Evolutionary conservation across 2,113 vertebrate genomes (phyloP).

Genomic region (Ariopsis seemanni): DNA sequence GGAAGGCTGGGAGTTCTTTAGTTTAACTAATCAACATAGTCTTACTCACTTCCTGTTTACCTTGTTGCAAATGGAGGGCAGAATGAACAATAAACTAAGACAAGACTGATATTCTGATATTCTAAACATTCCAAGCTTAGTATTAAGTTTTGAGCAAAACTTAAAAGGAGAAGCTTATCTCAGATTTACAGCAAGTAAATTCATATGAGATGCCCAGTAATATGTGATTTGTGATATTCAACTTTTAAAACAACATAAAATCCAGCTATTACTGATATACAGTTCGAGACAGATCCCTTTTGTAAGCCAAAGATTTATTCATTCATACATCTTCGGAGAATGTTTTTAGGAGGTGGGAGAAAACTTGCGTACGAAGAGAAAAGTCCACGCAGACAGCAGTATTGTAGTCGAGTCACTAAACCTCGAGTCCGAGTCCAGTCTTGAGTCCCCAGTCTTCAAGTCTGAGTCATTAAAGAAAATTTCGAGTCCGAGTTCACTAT

Average conservation of each 20-base stretch:
- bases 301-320: neutral
- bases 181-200: neutral
- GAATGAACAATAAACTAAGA: neutral
- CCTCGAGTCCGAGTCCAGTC: no score
- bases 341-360: neutral
- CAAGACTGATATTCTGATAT: neutral
- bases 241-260: neutral
- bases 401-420: no score
- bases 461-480: no score
- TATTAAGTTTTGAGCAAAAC: neutral
- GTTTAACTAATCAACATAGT: slow-evolving; percentile 17
- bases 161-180: neutral
- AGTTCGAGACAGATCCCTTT: neutral
- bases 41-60: slow-evolving; percentile 8
- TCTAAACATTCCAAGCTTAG: neutral
- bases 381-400: neutral
- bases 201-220: neutral
- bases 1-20: neutral
- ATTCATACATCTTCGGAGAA: neutral
- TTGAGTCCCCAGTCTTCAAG: no score
- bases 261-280: neutral
- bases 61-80: neutral
- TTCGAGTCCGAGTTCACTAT: no score
- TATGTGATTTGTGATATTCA: neutral
- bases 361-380: neutral